Conservation (phyloP, 2,888 invertebrate genomes). For the Hetaerina titia region DNA sequence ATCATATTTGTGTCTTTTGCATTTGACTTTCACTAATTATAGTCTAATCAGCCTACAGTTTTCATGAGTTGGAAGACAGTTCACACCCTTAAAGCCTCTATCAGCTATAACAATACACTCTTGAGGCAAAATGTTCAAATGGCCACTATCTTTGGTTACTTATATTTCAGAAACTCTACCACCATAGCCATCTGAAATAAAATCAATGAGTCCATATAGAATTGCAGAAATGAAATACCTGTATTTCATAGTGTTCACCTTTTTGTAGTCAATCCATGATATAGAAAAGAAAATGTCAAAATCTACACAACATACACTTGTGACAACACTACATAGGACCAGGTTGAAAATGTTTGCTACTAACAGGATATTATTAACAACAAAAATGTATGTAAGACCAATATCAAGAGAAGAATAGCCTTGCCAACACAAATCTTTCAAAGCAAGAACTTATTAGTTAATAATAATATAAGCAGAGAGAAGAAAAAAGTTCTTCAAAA, state of each 20-base stretch:
- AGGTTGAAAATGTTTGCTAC: too few species aligned
- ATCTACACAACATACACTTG: too few species aligned
- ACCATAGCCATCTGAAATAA: slow-evolving; percentile 69
- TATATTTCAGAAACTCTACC: not conserved
- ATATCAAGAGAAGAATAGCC: too few species aligned
- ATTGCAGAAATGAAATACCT: slow-evolving; percentile 69
- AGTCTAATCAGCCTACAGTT: not conserved
- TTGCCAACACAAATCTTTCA: too few species aligned
- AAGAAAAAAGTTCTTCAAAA: too few species aligned
- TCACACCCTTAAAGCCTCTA: not conserved
- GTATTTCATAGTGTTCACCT: slow-evolving; percentile 69
- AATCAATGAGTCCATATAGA: slow-evolving; percentile 69
- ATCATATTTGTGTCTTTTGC: not conserved
- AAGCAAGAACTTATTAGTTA: too few species aligned
- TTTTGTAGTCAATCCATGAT: not conserved
- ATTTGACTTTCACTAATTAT: not conserved
- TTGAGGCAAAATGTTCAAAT: not conserved
- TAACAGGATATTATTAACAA: too few species aligned
- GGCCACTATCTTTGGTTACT: not conserved
- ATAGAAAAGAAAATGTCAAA: too few species aligned
- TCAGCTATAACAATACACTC: not conserved
- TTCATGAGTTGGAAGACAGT: too few species aligned
- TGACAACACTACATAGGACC: too few species aligned
- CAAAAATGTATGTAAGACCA: too few species aligned
- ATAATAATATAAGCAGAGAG: too few species aligned